phyloP scores from a whole-genome alignment of 2,113 vertebrate genomes.

The Pampusana beccarii region DNA sequence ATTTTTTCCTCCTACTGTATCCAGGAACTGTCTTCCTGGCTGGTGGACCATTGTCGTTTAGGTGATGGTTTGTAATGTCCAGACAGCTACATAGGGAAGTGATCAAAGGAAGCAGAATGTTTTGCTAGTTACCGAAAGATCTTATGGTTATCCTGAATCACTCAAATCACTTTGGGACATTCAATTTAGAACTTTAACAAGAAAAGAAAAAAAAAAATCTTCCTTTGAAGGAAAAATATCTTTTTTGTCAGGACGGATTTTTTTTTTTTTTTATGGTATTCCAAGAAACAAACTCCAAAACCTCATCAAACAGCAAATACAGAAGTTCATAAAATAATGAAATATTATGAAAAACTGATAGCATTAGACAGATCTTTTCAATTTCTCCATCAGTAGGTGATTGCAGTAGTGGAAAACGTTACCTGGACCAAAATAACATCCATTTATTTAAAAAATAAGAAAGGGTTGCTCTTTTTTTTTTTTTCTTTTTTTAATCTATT shows the following conservation, averaged over 20 bases:
- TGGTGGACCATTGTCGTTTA: not conserved
- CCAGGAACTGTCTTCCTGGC: not conserved
- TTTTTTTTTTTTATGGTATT: not conserved
- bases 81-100: not conserved
- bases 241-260: rapidly evolving
- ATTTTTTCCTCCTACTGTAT: not conserved
- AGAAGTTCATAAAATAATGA: not conserved
- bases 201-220: not conserved
- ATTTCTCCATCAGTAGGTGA: no score
- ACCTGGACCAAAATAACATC: not conserved
- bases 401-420: not conserved
- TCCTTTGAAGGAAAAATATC: not conserved
- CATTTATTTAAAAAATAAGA: not conserved
- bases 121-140: not conserved
- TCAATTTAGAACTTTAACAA: not conserved
- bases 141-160: not conserved
- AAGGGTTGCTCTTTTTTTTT: not conserved
- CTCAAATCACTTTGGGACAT: not conserved
- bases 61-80: not conserved
- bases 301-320: not conserved
- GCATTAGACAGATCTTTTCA: not conserved
- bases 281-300: not conserved
- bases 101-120: not conserved
- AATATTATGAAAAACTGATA: not conserved
- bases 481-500: not conserved